Evolutionary conservation across 2,797 vertebrate species (phyloP).

Genomic region (Diglossa cyanea): DNA sequence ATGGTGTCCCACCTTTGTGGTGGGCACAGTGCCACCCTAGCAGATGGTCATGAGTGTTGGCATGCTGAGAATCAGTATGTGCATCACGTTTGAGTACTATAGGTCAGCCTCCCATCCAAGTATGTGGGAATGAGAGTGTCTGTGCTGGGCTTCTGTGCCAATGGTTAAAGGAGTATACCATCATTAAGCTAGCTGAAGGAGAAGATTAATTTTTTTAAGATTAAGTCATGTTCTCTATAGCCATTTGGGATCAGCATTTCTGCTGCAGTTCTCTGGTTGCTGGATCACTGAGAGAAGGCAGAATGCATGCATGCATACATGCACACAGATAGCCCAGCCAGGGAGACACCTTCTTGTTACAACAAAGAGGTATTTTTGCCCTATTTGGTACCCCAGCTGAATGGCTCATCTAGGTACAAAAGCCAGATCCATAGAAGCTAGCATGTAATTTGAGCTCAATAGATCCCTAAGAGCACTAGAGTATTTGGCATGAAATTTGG

Average conservation of each 20-base stretch:
- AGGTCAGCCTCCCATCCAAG: slow-evolving; percentile 69
- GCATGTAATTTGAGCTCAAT: slow-evolving; percentile 52
- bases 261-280: background rate
- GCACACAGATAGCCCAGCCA: background rate
- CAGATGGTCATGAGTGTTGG: slow-evolving; percentile 73
- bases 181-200: background rate
- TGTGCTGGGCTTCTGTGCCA: slow-evolving; percentile 59
- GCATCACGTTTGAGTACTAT: slow-evolving; percentile 74
- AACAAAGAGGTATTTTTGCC: slow-evolving; percentile 5
- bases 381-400: slow-evolving; percentile 3
- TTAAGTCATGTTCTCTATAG: background rate
- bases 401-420: slow-evolving; percentile 47
- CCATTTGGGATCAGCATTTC: background rate
- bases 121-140: slow-evolving; percentile 34
- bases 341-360: slow-evolving; percentile 5
- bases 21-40: slow-evolving; percentile 68
- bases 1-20: slow-evolving; percentile 24
- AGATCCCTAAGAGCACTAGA: slow-evolving; percentile 4
- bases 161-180: slow-evolving; percentile 66
- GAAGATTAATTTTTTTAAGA: background rate
- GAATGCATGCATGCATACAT: background rate
- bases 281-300: background rate
- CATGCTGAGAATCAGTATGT: slow-evolving; percentile 75
- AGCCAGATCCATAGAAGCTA: slow-evolving; percentile 13
- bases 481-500: slow-evolving; percentile 23